Evolutionary conservation across 2,113 vertebrate genomes (phyloP), one percentile per base, ranked within the genome.

Genomic region (Amphiprion percula): DNA sequence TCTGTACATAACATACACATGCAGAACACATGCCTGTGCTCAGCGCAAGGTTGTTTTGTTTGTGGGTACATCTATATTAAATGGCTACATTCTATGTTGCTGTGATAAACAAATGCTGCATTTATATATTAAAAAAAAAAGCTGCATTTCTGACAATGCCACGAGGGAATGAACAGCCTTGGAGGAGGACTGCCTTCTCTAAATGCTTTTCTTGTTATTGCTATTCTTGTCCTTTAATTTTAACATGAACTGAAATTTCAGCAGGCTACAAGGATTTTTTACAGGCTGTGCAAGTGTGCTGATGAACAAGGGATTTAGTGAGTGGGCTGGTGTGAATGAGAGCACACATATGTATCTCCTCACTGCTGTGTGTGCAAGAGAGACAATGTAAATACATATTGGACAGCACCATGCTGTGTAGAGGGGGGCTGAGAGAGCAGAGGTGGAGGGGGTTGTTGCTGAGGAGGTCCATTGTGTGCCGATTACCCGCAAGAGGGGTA

Each of bases 401-500:
- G n/a, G 26, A 21, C 61, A 55, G 64, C 74, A 67, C 60, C 74
- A 65, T 44, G 73, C 84, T 73, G 84, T 41, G 73, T 21, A 50
- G 52, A 53, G 55, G 41, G 28, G 39, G 41, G 62, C 2, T 17
- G 66, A 59, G 60, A 49, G 33, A 41, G 62, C 47, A 46, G 69
- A 49, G 66, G 47, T 46, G 61, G 52, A 63, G 58, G 55, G 64
- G 28, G 26, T 56, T 62, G 50, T 46, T 72, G 66, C 87, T 82
- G 81, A 88, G 84, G 82, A 82, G 70, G 50, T 78, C 89, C 87
- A 90, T 80, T 90, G 82, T 93, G 91, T 60, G 50, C 59, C 19
- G 55, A 90, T 91, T 89, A 91, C 68, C 79, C 37, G 17, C 75
- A 65, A 74, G 63, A 85, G 66, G 72, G 75, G 55, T 77, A 73